Percentiles rank a stretch among this genome's conserved stretches.
Evolutionary conservation across 2,888 invertebrate genomes (phyloP).

Genomic region (Heliconius hortense): DNA sequence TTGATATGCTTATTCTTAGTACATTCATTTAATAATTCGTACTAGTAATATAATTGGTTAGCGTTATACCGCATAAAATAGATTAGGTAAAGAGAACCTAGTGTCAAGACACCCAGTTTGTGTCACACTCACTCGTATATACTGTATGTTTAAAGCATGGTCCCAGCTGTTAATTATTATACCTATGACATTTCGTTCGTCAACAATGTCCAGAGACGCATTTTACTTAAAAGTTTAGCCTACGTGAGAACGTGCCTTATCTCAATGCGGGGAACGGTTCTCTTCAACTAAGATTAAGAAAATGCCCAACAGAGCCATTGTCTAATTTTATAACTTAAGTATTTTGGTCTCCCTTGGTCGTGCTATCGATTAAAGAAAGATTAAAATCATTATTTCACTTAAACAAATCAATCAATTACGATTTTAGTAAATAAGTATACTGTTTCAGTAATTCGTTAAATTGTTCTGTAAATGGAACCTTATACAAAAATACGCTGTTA

Average conservation of each 20-base stretch:
- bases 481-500: too few species aligned
- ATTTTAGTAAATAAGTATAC: too few species aligned
- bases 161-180: not conserved
- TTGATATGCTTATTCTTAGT: not conserved
- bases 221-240: slow-evolving; percentile 18
- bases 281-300: slow-evolving; percentile 15
- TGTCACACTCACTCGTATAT: too few species aligned
- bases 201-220: slow-evolving; percentile 1
- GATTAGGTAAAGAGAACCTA: not conserved
- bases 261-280: not conserved
- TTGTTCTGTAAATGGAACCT: too few species aligned
- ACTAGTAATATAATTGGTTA: not conserved
- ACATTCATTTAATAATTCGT: not conserved
- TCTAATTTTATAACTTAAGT: not conserved
- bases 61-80: not conserved
- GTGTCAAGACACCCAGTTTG: not conserved
- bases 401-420: too few species aligned
- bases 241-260: slow-evolving; percentile 26
- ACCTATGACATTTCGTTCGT: not conserved
- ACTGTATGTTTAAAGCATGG: not conserved
- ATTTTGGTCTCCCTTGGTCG: not conserved
- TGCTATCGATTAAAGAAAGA: not conserved
- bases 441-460: too few species aligned
- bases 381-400: too few species aligned
- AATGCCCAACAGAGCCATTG: not conserved